Conservation (phyloP, 2,797 vertebrate genomes). For the Acanthurus tractus region DNA sequence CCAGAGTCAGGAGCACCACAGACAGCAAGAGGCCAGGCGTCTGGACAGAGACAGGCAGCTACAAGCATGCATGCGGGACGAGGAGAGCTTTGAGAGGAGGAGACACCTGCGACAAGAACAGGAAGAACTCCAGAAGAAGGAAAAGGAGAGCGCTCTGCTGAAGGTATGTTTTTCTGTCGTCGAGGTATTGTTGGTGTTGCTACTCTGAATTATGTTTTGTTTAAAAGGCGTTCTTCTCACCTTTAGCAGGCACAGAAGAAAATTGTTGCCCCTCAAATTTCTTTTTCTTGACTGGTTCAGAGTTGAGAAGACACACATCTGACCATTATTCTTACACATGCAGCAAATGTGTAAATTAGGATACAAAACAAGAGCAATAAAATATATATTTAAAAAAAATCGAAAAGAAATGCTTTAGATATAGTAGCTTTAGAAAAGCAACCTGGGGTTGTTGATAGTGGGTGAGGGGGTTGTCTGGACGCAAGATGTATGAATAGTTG, state of each 20-base stretch:
- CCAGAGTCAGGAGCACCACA: constrained; percentile 69
- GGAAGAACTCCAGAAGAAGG: constrained; percentile 85
- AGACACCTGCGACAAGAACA: constrained; percentile 79
- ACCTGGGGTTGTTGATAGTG: no score
- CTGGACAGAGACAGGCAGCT: constrained; percentile 73
- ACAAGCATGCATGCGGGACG: constrained; percentile 65
- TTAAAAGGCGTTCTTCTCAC: background rate
- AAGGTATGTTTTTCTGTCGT: constrained; percentile 66
- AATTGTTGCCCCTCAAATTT: background rate
- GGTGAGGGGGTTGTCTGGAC: background rate
- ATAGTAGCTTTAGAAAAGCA: no score
- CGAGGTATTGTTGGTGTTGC: background rate
- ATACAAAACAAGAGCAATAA: background rate
- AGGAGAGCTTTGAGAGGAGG: constrained; percentile 80
- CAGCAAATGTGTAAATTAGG: background rate
- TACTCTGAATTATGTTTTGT: background rate
- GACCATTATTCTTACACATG: background rate
- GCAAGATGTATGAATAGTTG: background rate
- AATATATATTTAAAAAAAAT: no score
- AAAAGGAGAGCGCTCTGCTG: constrained; percentile 83
- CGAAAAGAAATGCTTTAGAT: no score
- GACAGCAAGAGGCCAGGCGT: constrained; percentile 69
- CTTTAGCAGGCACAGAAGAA: background rate
- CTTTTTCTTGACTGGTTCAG: background rate
- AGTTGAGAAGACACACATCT: background rate